Percentiles rank a stretch among this genome's conserved stretches.
Conservation (phyloP, 1,140 invertebrate species). For the Caenorhabditis remanei region DNA sequence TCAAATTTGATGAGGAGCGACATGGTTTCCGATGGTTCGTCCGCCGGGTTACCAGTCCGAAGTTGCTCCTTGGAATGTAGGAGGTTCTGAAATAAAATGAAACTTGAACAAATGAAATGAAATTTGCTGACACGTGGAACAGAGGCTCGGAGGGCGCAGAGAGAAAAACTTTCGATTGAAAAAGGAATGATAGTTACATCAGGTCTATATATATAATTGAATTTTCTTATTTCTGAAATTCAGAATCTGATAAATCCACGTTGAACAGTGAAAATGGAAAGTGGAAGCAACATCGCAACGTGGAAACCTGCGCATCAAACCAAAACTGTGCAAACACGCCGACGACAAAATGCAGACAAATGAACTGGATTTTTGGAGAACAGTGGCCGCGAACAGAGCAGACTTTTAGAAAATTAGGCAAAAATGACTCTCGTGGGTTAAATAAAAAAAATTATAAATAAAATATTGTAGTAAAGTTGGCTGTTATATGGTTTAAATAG, state of each 20-base stretch:
- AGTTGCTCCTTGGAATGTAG: neutral
- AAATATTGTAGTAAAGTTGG: too few relatives aligned
- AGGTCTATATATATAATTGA: neutral
- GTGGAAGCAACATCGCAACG: neutral
- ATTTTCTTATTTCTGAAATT: neutral
- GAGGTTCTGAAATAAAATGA: neutral
- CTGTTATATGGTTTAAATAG: too few relatives aligned
- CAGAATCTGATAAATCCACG: neutral
- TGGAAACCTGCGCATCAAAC: conserved; percentile 8
- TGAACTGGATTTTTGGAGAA: too few relatives aligned
- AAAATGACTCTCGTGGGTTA: too few relatives aligned
- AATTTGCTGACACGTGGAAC: conserved; percentile 2
- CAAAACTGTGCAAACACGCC: neutral
- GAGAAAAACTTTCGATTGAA: neutral
- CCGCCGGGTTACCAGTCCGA: neutral
- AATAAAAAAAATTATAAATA: too few relatives aligned
- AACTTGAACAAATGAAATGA: neutral
- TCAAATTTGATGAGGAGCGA: conserved; percentile 98
- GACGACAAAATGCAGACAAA: neutral
- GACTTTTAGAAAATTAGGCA: too few relatives aligned
- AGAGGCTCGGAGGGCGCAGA: too few relatives aligned
- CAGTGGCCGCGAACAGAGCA: too few relatives aligned
- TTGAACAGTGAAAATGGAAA: neutral
- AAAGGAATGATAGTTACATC: neutral
- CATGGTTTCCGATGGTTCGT: conserved; percentile 68